Percentiles rank a stretch among this genome's conserved stretches.
phyloP scores from a whole-genome alignment of 92 coral and sea anemone genomes.

The Muricea muricata region DNA sequence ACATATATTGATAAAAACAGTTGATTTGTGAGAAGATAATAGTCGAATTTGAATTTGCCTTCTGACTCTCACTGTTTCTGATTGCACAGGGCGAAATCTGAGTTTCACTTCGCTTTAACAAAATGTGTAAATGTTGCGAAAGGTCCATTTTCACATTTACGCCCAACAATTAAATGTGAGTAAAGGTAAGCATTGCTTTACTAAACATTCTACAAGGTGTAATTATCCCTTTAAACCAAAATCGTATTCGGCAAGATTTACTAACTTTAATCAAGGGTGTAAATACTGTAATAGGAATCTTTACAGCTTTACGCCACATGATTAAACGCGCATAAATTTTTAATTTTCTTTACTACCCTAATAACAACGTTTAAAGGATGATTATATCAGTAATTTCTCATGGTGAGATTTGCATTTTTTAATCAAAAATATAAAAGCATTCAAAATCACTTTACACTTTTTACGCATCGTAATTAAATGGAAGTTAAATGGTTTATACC shows the following conservation, averaged over 20 bases:
- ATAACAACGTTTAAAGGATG: neutral
- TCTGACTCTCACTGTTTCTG: too few relatives aligned
- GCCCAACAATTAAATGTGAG: neutral
- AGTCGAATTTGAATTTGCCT: too few relatives aligned
- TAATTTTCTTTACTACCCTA: neutral
- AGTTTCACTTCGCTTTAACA: neutral
- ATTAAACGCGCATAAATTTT: neutral
- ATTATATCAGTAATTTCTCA: too few relatives aligned
- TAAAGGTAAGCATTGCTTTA: neutral
- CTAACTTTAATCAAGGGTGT: neutral
- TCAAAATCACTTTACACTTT: too few relatives aligned
- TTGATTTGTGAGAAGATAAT: too few relatives aligned
- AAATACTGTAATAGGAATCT: neutral
- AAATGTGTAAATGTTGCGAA: neutral
- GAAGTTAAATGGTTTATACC: too few relatives aligned
- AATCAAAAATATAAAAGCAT: too few relatives aligned
- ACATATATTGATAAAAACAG: too few relatives aligned
- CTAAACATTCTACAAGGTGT: too few relatives aligned
- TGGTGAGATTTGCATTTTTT: neutral
- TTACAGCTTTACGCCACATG: neutral
- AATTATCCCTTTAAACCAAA: neutral
- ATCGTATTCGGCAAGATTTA: neutral
- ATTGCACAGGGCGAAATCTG: neutral
- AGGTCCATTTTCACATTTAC: neutral
- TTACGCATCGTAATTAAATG: too few relatives aligned